These are phyloP conservation scores for Phrynocephalus forsythii DNA, from an alignment of 2,797 vertebrate species.

Conservation along the genomic window DNA sequence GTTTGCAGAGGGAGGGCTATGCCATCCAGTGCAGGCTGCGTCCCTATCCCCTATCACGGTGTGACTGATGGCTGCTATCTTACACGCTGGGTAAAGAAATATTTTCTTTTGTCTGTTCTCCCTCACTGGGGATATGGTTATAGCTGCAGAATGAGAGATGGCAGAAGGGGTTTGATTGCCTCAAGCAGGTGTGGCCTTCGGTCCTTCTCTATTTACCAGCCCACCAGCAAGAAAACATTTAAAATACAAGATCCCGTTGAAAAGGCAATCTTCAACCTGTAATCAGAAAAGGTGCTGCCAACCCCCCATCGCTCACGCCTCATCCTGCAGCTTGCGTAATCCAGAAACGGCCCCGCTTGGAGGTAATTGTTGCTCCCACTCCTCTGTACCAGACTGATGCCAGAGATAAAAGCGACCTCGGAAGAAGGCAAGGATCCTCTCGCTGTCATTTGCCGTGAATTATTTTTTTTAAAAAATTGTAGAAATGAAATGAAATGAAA, in stretches of 20 bases:
- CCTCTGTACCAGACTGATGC: not conserved
- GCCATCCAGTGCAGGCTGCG: no score
- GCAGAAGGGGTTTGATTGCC: not conserved
- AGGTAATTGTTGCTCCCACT: not conserved
- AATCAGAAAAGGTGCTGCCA: not conserved
- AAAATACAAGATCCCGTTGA: not conserved
- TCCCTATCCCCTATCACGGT: no score
- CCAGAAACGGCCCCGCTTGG: not conserved
- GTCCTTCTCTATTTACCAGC: not conserved
- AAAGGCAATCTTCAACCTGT: not conserved
- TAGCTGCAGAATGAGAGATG: not conserved
- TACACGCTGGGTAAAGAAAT: no score
- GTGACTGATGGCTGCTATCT: no score
- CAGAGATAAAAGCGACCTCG: no score
- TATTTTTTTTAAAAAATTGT: no score
- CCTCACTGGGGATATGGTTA: no score
- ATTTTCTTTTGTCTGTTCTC: no score
- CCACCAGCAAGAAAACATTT: not conserved
- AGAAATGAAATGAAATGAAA: no score
- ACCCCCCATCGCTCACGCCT: not conserved
- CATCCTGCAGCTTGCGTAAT: no score
- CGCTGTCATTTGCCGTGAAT: not conserved
- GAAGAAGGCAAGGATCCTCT: not conserved
- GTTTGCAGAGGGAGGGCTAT: no score
- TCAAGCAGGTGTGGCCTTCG: no score